phyloP scores from a whole-genome alignment of 2,888 invertebrate species.

The Sympetrum striolatum region DNA sequence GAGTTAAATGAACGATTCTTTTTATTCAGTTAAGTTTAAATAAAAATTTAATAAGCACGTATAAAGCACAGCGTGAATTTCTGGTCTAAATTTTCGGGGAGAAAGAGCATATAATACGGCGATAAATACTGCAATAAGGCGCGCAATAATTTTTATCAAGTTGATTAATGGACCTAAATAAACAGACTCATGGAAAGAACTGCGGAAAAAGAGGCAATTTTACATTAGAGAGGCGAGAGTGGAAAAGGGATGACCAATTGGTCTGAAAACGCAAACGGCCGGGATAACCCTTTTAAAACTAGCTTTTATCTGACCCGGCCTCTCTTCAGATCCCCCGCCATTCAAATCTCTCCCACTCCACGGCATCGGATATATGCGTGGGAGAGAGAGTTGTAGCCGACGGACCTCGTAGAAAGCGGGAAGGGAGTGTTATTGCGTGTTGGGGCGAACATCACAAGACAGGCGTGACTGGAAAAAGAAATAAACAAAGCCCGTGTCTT shows the following conservation, averaged over 20 bases:
- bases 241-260: not conserved
- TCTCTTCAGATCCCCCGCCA: not conserved
- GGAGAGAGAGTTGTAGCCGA: not conserved
- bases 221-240: not conserved
- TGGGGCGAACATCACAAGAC: not conserved
- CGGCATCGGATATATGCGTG: not conserved
- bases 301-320: not conserved
- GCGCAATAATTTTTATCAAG: too few relatives aligned
- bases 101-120: too few relatives aligned
- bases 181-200: too few relatives aligned
- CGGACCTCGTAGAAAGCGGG: not conserved
- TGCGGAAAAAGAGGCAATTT: too few relatives aligned
- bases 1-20: too few relatives aligned
- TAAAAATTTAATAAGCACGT: too few relatives aligned
- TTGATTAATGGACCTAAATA: too few relatives aligned
- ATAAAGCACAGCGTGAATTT: too few relatives aligned
- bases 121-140: too few relatives aligned
- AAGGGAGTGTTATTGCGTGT: not conserved
- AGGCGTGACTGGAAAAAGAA: not conserved
- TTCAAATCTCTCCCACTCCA: not conserved
- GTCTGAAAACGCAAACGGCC: not conserved
- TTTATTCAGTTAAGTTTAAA: too few relatives aligned
- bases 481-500: not conserved
- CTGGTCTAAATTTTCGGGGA: too few relatives aligned
- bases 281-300: not conserved